These are phyloP conservation scores for Gambelia wislizenii DNA, from an alignment of 2,797 vertebrate species.

Conservation along the genomic window DNA sequence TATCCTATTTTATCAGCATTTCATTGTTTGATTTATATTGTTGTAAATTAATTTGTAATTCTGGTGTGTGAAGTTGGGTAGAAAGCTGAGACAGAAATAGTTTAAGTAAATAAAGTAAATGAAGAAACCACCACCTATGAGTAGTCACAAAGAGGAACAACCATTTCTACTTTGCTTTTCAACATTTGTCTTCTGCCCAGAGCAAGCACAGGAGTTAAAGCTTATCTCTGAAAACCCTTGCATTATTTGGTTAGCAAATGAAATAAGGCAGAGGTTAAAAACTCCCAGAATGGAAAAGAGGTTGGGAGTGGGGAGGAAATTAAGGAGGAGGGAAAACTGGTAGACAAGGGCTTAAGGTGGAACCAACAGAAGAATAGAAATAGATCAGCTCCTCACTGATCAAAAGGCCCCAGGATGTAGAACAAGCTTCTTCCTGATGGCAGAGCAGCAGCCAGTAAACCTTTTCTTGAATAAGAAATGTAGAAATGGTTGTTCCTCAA, in stretches of 20 bases:
- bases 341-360: background rate
- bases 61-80: background rate
- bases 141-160: background rate
- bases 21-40: background rate
- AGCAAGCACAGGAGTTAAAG: background rate
- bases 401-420: background rate
- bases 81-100: background rate
- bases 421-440: background rate
- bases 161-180: background rate
- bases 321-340: background rate
- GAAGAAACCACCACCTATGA: too few relatives aligned
- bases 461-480: too few relatives aligned
- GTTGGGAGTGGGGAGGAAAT: background rate
- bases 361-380: background rate
- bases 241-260: background rate
- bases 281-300: background rate
- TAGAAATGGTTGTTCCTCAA: too few relatives aligned
- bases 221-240: background rate
- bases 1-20: background rate
- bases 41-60: background rate
- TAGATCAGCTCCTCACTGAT: background rate
- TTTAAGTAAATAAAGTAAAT: background rate
- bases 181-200: background rate
- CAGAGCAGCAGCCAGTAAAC: background rate
- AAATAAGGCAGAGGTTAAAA: background rate